phyloP scores from a whole-genome alignment of 1,140 invertebrate genomes.

The Coboldia fuscipes region DNA sequence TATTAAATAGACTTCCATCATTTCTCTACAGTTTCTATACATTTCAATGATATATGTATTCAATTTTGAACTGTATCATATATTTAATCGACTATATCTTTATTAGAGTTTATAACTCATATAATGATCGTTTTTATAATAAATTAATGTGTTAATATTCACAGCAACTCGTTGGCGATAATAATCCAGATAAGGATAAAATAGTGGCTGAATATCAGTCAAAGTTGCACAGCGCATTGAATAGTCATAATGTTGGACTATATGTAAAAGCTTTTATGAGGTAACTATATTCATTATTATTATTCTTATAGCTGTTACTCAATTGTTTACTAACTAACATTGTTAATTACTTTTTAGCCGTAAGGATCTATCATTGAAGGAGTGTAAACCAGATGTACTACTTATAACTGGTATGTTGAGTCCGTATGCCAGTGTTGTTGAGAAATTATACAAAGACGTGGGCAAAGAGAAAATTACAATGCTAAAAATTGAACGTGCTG shows the following conservation, averaged over 20 bases:
- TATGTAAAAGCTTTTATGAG: conserved; percentile 69
- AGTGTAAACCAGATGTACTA: conserved; percentile 51
- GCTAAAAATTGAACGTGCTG: conserved; percentile 59
- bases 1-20: too few relatives aligned
- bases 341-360: conserved; percentile 37
- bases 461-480: conserved; percentile 63
- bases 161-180: conserved; percentile 20
- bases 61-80: too few relatives aligned
- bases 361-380: conserved; percentile 44
- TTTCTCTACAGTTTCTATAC: too few relatives aligned
- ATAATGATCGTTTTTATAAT: not conserved
- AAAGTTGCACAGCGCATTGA: conserved; percentile 54
- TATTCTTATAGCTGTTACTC: not conserved
- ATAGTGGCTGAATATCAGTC: conserved; percentile 59
- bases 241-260: conserved; percentile 62
- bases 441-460: conserved; percentile 52
- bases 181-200: conserved; percentile 42
- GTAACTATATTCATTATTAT: too few relatives aligned
- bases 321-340: too few relatives aligned
- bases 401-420: conserved; percentile 63
- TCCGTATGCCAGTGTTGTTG: conserved; percentile 53
- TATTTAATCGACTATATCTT: too few relatives aligned
- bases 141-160: not conserved
- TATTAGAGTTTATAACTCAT: too few relatives aligned
- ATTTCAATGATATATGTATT: too few relatives aligned